phyloP scores from a whole-genome alignment of 2,113 vertebrate genomes.

The Naja naja region DNA sequence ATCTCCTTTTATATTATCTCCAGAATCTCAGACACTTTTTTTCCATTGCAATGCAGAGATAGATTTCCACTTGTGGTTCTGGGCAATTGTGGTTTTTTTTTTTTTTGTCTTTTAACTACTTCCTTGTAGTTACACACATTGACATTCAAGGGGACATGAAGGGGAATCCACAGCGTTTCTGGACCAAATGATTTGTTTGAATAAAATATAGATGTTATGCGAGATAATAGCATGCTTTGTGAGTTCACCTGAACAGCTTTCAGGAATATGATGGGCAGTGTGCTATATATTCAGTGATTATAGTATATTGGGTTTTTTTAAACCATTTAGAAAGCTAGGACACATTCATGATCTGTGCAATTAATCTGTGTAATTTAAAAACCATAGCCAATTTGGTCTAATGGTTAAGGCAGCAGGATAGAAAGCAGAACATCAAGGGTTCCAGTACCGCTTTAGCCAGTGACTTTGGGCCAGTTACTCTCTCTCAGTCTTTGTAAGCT shows the following conservation, averaged over 20 bases:
- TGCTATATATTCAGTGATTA: not conserved
- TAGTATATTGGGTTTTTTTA: not conserved
- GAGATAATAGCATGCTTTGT: not conserved
- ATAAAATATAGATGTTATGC: not conserved
- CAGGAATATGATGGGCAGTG: not conserved
- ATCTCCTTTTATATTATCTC: constrained; percentile 49
- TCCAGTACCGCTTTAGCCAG: not conserved
- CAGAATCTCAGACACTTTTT: constrained; percentile 7
- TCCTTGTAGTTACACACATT: constrained; percentile 33
- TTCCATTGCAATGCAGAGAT: constrained; percentile 39
- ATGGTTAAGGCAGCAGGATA: not conserved
- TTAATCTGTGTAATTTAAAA: not conserved
- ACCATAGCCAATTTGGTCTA: not conserved
- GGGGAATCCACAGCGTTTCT: not conserved
- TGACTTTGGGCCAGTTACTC: not conserved
- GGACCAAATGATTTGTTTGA: constrained; percentile 14
- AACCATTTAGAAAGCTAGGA: not conserved
- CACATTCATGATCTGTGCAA: not conserved
- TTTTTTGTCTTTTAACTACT: constrained; percentile 44
- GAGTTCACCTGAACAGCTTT: not conserved
- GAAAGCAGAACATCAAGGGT: not conserved
- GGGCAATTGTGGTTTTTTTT: constrained; percentile 25
- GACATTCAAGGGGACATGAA: not conserved
- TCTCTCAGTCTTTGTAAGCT: not conserved
- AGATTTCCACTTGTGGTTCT: constrained; percentile 5